Percentiles rank a stretch among this genome's conserved stretches.
Conservation (phyloP, 2,797 vertebrate genomes). For the Helostoma temminkii region DNA sequence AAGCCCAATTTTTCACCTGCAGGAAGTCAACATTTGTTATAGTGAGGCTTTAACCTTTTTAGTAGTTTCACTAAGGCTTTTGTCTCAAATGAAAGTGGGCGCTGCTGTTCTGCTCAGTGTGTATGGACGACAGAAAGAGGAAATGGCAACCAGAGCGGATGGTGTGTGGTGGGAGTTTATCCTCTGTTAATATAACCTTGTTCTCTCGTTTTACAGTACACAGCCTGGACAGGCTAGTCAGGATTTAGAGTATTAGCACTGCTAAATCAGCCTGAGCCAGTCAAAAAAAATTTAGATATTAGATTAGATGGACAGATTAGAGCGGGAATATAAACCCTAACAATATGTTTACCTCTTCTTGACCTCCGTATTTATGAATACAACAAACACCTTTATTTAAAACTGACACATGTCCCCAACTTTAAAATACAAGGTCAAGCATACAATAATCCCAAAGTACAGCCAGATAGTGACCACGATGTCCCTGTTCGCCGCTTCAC, state of each 20-base stretch:
- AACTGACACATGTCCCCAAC: slow-evolving; percentile 38
- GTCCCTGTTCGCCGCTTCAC: slow-evolving; percentile 40
- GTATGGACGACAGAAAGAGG: slow-evolving; percentile 18
- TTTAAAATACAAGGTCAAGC: slow-evolving; percentile 16
- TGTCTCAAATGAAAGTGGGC: slow-evolving; percentile 28
- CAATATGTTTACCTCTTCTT: slow-evolving; percentile 73
- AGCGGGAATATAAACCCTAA: slow-evolving; percentile 63
- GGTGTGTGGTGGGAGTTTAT: slow-evolving; percentile 40
- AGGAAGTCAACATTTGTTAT: slow-evolving; percentile 39
- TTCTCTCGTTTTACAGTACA: slow-evolving; percentile 65
- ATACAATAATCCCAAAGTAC: slow-evolving; percentile 22
- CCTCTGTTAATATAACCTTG: slow-evolving; percentile 64
- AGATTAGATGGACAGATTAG: slow-evolving; percentile 80
- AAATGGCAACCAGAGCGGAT: slow-evolving; percentile 9
- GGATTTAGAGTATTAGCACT: slow-evolving; percentile 82
- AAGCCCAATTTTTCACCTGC: slow-evolving; percentile 50
- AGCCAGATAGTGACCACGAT: slow-evolving; percentile 46
- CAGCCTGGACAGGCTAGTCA: slow-evolving; percentile 64
- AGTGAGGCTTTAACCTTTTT: slow-evolving; percentile 35
- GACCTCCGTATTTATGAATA: slow-evolving; percentile 41
- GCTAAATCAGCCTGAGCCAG: slow-evolving; percentile 75
- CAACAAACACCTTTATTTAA: slow-evolving; percentile 58
- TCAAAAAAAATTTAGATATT: slow-evolving; percentile 73
- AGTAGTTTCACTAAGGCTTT: slow-evolving; percentile 8
- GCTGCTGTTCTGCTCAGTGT: slow-evolving; percentile 23